These are phyloP conservation scores for Suricata suricatta DNA, from an alignment of 2,113 vertebrate genomes.

Conservation along the genomic window DNA sequence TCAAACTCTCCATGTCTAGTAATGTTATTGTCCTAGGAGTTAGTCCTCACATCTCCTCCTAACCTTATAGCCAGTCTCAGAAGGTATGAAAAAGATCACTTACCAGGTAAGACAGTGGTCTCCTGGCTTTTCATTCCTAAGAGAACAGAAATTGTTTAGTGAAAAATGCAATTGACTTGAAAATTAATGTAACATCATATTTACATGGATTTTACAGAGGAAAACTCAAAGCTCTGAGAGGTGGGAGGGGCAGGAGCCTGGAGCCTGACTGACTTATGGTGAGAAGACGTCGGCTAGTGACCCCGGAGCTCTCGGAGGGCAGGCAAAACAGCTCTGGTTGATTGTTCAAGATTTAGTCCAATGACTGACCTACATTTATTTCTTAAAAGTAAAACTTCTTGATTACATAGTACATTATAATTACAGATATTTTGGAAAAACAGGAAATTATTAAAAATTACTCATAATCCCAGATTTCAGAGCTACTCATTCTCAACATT, in stretches of 20 bases:
- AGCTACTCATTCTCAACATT: conserved; percentile 22
- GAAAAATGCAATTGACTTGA: conserved; percentile 9
- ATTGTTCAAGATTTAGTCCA: neutral
- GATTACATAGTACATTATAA: neutral
- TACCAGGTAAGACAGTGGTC: conserved; percentile 1
- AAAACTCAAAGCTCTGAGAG: neutral
- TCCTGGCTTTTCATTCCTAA: conserved; percentile 43
- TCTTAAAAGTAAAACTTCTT: neutral
- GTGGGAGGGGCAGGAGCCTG: neutral
- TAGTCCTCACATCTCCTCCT: neutral
- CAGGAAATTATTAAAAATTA: conserved; percentile 2
- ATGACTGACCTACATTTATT: neutral
- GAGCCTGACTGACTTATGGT: neutral
- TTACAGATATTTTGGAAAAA: neutral
- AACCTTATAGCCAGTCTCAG: neutral
- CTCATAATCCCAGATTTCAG: neutral
- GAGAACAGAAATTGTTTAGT: conserved; percentile 26
- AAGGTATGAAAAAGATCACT: neutral
- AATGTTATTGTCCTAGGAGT: neutral
- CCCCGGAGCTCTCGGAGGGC: neutral
- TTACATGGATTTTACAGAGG: neutral
- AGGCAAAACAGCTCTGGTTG: neutral
- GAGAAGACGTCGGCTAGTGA: neutral
- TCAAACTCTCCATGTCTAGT: neutral
- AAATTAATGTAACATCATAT: conserved; percentile 6